phyloP scores from a whole-genome alignment of 2,797 vertebrate species.

The Anomalospiza imberbis region DNA sequence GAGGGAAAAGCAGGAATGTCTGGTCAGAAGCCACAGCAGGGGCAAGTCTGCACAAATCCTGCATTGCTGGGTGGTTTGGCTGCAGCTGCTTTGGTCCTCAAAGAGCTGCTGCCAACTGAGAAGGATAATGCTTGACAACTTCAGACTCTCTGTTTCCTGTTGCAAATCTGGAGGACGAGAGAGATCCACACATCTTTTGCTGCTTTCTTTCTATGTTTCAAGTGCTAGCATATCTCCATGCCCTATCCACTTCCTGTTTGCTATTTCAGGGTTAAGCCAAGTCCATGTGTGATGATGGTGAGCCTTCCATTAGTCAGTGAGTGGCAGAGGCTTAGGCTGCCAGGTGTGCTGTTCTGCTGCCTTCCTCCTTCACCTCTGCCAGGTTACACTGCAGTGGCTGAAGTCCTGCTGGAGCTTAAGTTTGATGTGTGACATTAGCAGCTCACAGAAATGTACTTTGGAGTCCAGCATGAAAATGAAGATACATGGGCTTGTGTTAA shows the following conservation, averaged over 20 bases:
- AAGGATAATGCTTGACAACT: background rate
- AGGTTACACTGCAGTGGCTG: background rate
- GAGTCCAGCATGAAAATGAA: background rate
- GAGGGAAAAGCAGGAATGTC: background rate
- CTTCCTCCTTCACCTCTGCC: background rate
- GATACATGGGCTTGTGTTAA: background rate
- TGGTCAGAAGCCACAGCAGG: background rate
- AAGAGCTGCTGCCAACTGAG: background rate
- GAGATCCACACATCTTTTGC: background rate
- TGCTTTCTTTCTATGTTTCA: background rate
- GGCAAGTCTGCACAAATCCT: background rate
- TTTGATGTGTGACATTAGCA: background rate
- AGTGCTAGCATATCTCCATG: background rate
- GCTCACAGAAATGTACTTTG: background rate
- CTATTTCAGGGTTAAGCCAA: background rate
- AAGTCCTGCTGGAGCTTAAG: background rate
- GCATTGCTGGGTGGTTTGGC: background rate
- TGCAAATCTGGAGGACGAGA: fast-evolving
- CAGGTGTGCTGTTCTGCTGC: background rate
- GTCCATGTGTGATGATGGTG: background rate
- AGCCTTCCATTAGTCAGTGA: background rate
- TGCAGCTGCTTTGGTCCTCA: background rate
- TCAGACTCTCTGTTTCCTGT: background rate
- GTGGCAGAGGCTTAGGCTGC: background rate
- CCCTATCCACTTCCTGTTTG: background rate